phyloP scores from a whole-genome alignment of 1,140 invertebrate species.

The Drosophila gunungcola region DNA sequence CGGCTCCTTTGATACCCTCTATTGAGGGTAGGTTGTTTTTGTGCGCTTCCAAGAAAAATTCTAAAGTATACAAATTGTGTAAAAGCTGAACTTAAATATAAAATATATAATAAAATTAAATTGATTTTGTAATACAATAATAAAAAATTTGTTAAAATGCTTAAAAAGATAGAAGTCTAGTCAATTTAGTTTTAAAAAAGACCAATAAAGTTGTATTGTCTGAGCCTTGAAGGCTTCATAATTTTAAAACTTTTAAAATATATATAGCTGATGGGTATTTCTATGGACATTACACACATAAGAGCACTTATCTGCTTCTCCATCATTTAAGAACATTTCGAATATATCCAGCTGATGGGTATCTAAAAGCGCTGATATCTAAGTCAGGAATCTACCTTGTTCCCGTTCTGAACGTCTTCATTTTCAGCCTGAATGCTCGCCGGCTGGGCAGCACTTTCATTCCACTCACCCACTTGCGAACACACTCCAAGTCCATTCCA shows the following conservation, averaged over 20 bases:
- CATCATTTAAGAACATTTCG: background rate
- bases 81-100: too few species aligned
- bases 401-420: constrained; percentile 61
- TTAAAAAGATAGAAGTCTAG: too few species aligned
- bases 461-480: constrained; percentile 13
- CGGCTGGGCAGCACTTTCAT: constrained; percentile 35
- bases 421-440: constrained; percentile 62
- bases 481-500: constrained; percentile 25
- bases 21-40: background rate
- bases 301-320: background rate
- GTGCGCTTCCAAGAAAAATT: too few species aligned
- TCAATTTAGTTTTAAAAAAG: too few species aligned
- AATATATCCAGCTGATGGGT: background rate
- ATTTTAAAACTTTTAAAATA: background rate
- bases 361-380: background rate
- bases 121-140: too few species aligned
- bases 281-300: background rate
- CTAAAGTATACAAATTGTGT: too few species aligned
- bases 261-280: too few species aligned
- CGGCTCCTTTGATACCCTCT: constrained; percentile 7
- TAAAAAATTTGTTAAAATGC: too few species aligned
- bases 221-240: too few species aligned
- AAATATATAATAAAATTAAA: too few species aligned
- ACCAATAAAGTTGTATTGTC: too few species aligned
- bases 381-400: constrained; percentile 5